Conservation (phyloP, 2,113 vertebrate genomes). For the Ptyas mucosa region DNA sequence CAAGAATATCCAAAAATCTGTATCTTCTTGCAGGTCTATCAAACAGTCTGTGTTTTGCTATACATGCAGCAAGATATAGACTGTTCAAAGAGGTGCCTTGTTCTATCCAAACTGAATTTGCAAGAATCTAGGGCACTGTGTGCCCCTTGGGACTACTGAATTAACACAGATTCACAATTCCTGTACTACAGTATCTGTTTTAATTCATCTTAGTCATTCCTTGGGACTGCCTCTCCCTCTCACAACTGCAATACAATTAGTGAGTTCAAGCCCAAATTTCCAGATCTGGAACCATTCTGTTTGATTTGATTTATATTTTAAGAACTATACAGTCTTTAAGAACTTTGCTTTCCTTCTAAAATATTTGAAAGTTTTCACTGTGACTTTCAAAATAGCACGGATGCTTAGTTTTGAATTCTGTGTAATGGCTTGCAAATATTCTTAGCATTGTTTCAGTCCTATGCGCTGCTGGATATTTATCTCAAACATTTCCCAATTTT, state of each 20-base stretch:
- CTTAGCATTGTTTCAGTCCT: not conserved
- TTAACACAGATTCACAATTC: not conserved
- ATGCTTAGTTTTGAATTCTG: not conserved
- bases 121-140: not conserved
- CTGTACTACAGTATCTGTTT: not conserved
- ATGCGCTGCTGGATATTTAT: not conserved
- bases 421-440: not conserved
- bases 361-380: not conserved
- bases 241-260: not conserved
- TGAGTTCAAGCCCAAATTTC: not conserved
- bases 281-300: not conserved
- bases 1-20: not conserved
- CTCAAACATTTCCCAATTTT: not conserved
- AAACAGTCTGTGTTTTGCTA: slow-evolving; percentile 14
- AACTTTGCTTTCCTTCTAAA: not conserved
- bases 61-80: slow-evolving; percentile 16
- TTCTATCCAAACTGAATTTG: not conserved
- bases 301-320: not conserved
- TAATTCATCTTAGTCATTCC: not conserved
- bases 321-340: not conserved
- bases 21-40: slow-evolving; percentile 7
- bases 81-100: not conserved
- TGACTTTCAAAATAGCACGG: not conserved
- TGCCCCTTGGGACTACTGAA: not conserved
- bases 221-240: not conserved